Base-by-base conservation (phyloP, 2,797 vertebrate species). In the Pelobates cultripes region DNA sequence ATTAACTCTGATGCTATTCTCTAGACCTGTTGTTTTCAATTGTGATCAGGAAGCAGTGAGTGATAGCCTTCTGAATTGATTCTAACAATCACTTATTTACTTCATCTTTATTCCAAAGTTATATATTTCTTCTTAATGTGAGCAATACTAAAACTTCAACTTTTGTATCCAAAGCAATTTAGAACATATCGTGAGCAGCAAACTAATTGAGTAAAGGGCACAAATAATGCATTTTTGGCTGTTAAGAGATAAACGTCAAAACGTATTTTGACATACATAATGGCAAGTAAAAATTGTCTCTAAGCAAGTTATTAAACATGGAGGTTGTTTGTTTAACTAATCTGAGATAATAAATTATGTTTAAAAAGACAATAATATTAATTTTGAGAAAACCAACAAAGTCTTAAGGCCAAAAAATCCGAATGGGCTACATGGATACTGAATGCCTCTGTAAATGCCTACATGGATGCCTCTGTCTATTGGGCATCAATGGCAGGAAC, bases 11-110 rank as follows among this genome's bases (percentile, higher is more conserved):
- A 13, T 51, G 47, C 47, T 68, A 77, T 77, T n/a, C 28, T 71
- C 15, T 14, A 15, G 17, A 6, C 43, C 43, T 45, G 43, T 51
- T 76, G 61, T 47, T 66, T 76, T 66, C 74, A 76, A 41, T 76
- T 76, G 74, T 77, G 75, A 68, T 77, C 47, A 69, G 13, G 51
- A 53, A 77, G 51, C 40, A 77, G 63, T 77, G 75, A 77, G 17
- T 55, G 64, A 77, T 68, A 55, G 75, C 64, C 28, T 77, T 77
- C 66, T 53, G 51, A 15, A 77, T 77, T 77, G 64, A 53, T 55
- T 77, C 55, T 53, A 77, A 69, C 75, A 68, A 77, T 68, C 45
- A 41, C 43, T 68, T 77, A 68, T 77, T 68, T 68, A 57, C 64
- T 69, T 68, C 64, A 77, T 55, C 45, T 68, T 53, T 68, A 68